These are phyloP conservation scores for Drosophila malerkotliana DNA, from an alignment of 1,140 invertebrate genomes.

Conservation along the genomic window DNA sequence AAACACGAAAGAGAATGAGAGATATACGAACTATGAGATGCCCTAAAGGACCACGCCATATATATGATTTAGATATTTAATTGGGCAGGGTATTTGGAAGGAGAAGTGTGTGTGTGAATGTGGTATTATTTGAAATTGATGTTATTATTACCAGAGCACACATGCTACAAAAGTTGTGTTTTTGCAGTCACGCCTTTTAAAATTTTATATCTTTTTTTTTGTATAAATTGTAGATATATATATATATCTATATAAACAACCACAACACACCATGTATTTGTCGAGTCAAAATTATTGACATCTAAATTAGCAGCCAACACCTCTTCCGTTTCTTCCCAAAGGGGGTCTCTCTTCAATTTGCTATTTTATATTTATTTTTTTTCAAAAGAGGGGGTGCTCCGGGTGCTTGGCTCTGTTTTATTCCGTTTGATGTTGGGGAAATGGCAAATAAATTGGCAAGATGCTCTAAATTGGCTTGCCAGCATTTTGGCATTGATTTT, in stretches of 20 bases:
- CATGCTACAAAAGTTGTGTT: constrained; percentile 8
- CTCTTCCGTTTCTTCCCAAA: not conserved
- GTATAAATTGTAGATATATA: not conserved
- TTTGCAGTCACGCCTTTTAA: not conserved
- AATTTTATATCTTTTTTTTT: constrained; percentile 6
- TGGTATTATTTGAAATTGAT: constrained; percentile 55
- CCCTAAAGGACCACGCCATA: too few species aligned
- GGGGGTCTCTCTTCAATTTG: not conserved
- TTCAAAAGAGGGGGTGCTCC: not conserved
- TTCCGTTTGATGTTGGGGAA: constrained; percentile 37
- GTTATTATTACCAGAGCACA: constrained; percentile 47
- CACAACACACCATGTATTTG: constrained; percentile 8
- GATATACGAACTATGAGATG: not conserved
- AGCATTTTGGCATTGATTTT: constrained; percentile 3
- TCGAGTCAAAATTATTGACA: constrained; percentile 71
- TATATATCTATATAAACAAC: too few species aligned
- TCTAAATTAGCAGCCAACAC: constrained; percentile 64
- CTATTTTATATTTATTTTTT: not conserved
- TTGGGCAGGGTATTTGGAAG: too few species aligned
- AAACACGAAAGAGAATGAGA: too few species aligned
- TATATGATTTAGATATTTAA: too few species aligned
- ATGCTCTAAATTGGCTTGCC: constrained; percentile 6
- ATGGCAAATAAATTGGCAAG: constrained; percentile 30
- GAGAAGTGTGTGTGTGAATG: too few species aligned
- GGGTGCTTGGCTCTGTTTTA: constrained; percentile 17